Evolutionary conservation across 2,113 vertebrate genomes (phyloP).

Genomic region (Progne subis): DNA sequence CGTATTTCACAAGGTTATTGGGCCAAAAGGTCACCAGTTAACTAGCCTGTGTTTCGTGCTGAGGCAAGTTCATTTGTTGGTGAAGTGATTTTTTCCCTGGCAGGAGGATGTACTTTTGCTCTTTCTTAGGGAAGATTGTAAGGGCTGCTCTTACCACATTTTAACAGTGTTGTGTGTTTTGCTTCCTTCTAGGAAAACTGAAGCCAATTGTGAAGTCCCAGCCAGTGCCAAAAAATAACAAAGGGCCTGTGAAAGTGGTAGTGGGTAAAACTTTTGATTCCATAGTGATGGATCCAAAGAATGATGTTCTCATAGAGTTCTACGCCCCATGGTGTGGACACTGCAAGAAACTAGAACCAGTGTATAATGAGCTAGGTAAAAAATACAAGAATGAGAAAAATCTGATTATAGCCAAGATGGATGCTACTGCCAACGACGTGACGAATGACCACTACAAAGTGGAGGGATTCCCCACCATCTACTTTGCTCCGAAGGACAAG

Average conservation of each 20-base stretch:
- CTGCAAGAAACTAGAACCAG: conserved; percentile 92
- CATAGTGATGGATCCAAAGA: conserved; percentile 89
- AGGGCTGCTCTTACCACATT: neutral
- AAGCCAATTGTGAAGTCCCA: conserved; percentile 92
- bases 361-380: conserved; percentile 88
- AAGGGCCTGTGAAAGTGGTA: conserved; percentile 91
- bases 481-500: conserved; percentile 86
- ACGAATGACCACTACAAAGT: conserved; percentile 85
- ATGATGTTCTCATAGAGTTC: conserved; percentile 94
- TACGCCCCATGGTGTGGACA: conserved; percentile 98
- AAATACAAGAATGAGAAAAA: conserved; percentile 91
- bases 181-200: conserved; percentile 83
- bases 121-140: neutral
- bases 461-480: conserved; percentile 96
- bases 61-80: neutral
- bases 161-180: neutral
- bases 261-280: conserved; percentile 94
- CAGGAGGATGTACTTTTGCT: neutral
- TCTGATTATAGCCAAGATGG: conserved; percentile 97
- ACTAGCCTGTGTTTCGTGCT: neutral
- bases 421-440: conserved; percentile 89
- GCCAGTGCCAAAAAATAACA: conserved; percentile 92
- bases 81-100: neutral
- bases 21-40: neutral
- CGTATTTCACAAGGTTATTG: rapidly evolving